A percentile compares a stretch with the other conserved stretches of the same genome.
Conservation (phyloP, 2,113 vertebrate genomes). For the Phalacrocorax carbo region DNA sequence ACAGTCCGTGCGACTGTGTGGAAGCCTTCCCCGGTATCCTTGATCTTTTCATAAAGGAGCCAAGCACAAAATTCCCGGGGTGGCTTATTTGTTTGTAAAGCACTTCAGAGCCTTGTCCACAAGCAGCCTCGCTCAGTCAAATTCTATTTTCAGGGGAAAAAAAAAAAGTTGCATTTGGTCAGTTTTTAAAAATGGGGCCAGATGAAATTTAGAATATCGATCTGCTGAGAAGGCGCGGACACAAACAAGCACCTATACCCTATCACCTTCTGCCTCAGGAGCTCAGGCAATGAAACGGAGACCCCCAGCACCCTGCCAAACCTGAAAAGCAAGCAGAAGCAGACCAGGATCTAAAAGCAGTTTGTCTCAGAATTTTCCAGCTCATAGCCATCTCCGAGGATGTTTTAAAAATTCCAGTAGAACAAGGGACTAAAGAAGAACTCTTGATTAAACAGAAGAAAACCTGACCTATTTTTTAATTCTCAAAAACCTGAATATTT, state of each 20-base stretch:
- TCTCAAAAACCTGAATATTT: not conserved
- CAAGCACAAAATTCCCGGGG: not conserved
- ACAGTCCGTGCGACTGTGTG: rapidly evolving
- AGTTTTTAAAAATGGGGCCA: not conserved
- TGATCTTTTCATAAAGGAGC: not conserved
- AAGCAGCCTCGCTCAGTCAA: rapidly evolving
- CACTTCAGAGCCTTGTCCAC: not conserved
- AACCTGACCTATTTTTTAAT: not conserved
- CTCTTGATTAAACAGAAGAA: not conserved
- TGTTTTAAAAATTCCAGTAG: not conserved
- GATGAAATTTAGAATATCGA: not conserved
- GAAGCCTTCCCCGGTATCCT: not conserved
- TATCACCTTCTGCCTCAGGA: not conserved
- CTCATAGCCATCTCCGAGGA: not conserved
- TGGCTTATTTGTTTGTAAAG: not conserved
- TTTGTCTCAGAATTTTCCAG: not conserved
- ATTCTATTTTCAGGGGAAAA: not conserved
- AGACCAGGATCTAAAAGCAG: not conserved
- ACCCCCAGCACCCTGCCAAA: not conserved
- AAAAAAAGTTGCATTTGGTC: not conserved
- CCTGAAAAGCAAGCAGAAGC: not conserved
- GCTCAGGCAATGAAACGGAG: rapidly evolving
- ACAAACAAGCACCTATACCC: rapidly evolving
- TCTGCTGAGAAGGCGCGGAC: not conserved
- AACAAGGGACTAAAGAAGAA: not conserved